These are phyloP conservation scores for Malthinus seriepunctatus DNA, from an alignment of 2,888 invertebrate genomes.

Conservation along the genomic window DNA sequence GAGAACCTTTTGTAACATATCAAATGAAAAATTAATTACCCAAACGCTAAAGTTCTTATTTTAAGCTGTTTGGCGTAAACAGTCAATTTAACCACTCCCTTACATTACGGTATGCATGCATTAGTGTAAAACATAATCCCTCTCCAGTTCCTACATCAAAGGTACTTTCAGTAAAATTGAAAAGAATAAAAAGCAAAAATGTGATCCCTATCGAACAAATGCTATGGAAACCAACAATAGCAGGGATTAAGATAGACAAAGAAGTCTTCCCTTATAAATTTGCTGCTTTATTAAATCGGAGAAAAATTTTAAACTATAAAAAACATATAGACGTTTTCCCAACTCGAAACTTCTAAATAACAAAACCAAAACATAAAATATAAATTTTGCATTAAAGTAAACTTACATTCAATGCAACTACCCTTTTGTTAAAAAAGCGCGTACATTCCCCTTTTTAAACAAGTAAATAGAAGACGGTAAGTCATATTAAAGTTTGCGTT, in stretches of 20 bases:
- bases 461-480: constrained; percentile 37
- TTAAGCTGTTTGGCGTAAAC: no score
- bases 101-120: no score
- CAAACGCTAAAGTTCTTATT: no score
- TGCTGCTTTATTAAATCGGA: not conserved
- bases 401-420: constrained; percentile 24
- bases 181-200: no score
- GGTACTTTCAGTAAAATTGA: no score
- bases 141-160: no score
- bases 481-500: constrained; percentile 40
- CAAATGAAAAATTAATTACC: no score
- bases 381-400: constrained; percentile 12
- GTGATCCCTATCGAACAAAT: no score
- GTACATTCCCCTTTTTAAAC: constrained; percentile 43
- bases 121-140: no score
- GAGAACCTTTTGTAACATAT: no score
- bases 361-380: not conserved
- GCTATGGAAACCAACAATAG: no score
- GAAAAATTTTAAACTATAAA: not conserved
- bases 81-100: no score
- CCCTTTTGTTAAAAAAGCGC: constrained; percentile 38
- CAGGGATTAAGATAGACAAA: not conserved
- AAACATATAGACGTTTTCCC: not conserved
- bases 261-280: not conserved
- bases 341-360: not conserved